Percentiles rank a stretch among this genome's conserved stretches.
phyloP scores from a whole-genome alignment of 2,888 invertebrate genomes.

The Prenolepis imparis region DNA sequence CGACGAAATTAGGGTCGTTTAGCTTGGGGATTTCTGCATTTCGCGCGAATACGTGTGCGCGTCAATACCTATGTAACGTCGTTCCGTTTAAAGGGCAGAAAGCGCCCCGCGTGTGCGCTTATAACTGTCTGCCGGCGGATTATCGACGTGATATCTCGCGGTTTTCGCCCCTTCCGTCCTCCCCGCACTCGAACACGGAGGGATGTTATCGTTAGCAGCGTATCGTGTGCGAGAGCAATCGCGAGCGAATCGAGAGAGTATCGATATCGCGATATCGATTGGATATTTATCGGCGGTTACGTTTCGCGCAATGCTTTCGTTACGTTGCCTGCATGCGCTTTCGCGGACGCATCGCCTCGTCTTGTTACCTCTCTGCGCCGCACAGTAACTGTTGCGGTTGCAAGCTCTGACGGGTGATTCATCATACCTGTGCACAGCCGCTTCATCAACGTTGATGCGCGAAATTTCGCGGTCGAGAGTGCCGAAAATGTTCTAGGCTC shows the following conservation, averaged over 20 bases:
- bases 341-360: slow-evolving; percentile 54
- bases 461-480: slow-evolving; percentile 45
- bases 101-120: slow-evolving; percentile 21
- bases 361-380: slow-evolving; percentile 54
- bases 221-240: slow-evolving; percentile 22
- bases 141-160: slow-evolving; percentile 58
- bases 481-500: slow-evolving; percentile 14
- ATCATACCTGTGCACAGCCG: slow-evolving; percentile 53
- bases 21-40: slow-evolving; percentile 40
- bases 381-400: slow-evolving; percentile 25
- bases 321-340: slow-evolving; percentile 38
- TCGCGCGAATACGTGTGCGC: slow-evolving; percentile 30
- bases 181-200: slow-evolving; percentile 10
- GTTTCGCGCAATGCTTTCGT: slow-evolving; percentile 51
- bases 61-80: too few relatives aligned
- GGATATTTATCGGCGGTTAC: slow-evolving; percentile 63
- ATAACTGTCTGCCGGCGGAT: slow-evolving; percentile 50
- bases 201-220: slow-evolving; percentile 33
- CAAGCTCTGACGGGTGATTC: slow-evolving; percentile 54
- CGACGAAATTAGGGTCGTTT: slow-evolving; percentile 52
- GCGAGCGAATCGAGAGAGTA: neutral
- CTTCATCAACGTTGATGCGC: slow-evolving; percentile 60
- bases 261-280: slow-evolving; percentile 45
- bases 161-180: slow-evolving; percentile 16
- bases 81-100: slow-evolving; percentile 45